Evolutionary conservation across 2,888 invertebrate species (phyloP).

Genomic region (Stomorhina lunata): DNA sequence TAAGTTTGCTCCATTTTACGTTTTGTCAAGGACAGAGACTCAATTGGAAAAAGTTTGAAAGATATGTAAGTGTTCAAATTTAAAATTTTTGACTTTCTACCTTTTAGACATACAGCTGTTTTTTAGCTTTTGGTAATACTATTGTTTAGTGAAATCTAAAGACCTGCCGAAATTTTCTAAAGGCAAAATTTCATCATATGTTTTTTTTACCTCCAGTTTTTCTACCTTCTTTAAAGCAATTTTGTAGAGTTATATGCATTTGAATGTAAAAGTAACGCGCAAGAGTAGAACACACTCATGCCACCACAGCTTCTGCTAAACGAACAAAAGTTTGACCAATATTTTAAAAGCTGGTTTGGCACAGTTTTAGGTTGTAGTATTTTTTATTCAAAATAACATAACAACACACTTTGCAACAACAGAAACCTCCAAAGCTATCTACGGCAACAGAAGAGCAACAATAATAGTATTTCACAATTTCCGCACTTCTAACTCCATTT

Average conservation of each 20-base stretch:
- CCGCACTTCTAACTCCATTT: slow-evolving; percentile 67
- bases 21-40: slow-evolving; percentile 38
- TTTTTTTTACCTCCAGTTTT: neutral
- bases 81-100: too few species aligned
- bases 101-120: slow-evolving; percentile 38
- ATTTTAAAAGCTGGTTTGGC: slow-evolving; percentile 66
- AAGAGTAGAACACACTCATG: slow-evolving; percentile 20
- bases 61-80: too few species aligned
- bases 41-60: neutral
- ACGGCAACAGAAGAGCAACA: slow-evolving; percentile 22
- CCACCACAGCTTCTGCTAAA: slow-evolving; percentile 38
- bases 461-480: slow-evolving; percentile 63
- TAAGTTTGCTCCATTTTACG: slow-evolving; percentile 50
- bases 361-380: slow-evolving; percentile 63
- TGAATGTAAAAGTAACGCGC: neutral
- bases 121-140: slow-evolving; percentile 20
- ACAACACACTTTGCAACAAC: slow-evolving; percentile 50
- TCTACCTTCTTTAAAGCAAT: neutral
- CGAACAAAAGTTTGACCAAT: slow-evolving; percentile 62
- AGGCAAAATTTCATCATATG: slow-evolving; percentile 53
- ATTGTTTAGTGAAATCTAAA: slow-evolving; percentile 44
- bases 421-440: slow-evolving; percentile 21
- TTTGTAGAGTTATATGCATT: slow-evolving; percentile 4
- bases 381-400: slow-evolving; percentile 14
- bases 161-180: slow-evolving; percentile 62